Percentiles rank a stretch among this genome's conserved stretches.
These are phyloP conservation scores for Campylomormyrus tamandua DNA, from an alignment of 2,113 vertebrate species.

Conservation along the genomic window DNA sequence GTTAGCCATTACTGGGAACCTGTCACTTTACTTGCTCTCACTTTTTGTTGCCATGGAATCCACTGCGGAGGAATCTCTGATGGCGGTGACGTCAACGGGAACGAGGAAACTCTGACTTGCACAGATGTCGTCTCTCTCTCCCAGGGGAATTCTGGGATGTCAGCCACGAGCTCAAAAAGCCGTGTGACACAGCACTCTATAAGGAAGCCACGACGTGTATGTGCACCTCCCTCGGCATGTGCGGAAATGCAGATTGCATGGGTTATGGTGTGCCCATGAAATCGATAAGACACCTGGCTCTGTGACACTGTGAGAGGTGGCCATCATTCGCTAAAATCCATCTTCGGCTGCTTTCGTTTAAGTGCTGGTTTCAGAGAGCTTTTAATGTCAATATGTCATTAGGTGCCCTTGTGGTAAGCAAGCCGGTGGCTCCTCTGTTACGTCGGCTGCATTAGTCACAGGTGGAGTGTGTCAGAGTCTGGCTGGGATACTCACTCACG, in stretches of 20 bases:
- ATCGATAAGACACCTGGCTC: not conserved
- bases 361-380: not conserved
- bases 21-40: not conserved
- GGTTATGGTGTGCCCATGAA: not conserved
- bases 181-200: not conserved
- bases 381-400: not conserved
- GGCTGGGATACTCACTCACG: not conserved
- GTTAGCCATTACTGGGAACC: not conserved
- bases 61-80: not conserved
- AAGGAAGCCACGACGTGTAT: not conserved
- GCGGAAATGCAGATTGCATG: not conserved
- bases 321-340: not conserved
- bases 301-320: not conserved
- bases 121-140: not conserved
- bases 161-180: not conserved
- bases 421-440: not conserved
- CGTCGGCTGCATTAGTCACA: not conserved
- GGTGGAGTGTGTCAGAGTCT: not conserved
- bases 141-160: not conserved
- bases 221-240: not conserved
- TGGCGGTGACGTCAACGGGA: not conserved
- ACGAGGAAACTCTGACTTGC: not conserved
- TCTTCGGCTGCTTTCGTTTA: not conserved
- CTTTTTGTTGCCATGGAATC: slow-evolving; percentile 13
- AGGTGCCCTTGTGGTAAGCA: not conserved